Percentiles rank a stretch among this genome's conserved stretches.
phyloP scores from a whole-genome alignment of 2,888 invertebrate species.

The Nesidiocoris tenuis region DNA sequence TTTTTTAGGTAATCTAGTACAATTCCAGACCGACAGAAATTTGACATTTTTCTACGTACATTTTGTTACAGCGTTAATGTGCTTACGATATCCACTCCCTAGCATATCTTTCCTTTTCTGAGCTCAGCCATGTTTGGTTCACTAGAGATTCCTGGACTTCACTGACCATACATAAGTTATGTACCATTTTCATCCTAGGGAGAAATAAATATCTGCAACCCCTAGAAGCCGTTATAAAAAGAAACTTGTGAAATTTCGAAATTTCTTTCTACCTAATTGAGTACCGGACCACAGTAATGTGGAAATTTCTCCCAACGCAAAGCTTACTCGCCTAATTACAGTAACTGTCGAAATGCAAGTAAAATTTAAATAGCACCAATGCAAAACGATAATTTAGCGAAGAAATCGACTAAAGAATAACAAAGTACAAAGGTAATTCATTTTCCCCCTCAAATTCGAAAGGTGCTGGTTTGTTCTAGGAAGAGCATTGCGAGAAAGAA shows the following conservation, averaged over 20 bases:
- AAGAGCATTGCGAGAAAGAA: too few relatives aligned
- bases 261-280: too few relatives aligned
- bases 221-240: too few relatives aligned
- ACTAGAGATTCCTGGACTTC: background rate
- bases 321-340: background rate
- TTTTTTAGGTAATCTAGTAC: background rate
- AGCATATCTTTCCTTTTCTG: background rate
- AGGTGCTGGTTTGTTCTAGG: conserved; percentile 12
- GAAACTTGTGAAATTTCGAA: too few relatives aligned
- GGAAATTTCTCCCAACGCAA: too few relatives aligned
- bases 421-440: conserved; percentile 2
- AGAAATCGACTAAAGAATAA: conserved; percentile 10
- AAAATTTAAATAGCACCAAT: conserved; percentile 37
- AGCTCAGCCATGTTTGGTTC: background rate
- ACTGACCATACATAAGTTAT: too few relatives aligned
- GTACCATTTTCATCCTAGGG: too few relatives aligned
- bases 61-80: too few relatives aligned
- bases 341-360: conserved; percentile 32
- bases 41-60: background rate
- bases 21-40: background rate
- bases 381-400: background rate
- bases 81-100: too few relatives aligned
- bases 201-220: too few relatives aligned
- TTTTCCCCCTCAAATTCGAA: background rate
- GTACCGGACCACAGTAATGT: too few relatives aligned